Evolutionary conservation across 2,113 vertebrate species (phyloP).

Genomic region (Pithys albifrons): DNA sequence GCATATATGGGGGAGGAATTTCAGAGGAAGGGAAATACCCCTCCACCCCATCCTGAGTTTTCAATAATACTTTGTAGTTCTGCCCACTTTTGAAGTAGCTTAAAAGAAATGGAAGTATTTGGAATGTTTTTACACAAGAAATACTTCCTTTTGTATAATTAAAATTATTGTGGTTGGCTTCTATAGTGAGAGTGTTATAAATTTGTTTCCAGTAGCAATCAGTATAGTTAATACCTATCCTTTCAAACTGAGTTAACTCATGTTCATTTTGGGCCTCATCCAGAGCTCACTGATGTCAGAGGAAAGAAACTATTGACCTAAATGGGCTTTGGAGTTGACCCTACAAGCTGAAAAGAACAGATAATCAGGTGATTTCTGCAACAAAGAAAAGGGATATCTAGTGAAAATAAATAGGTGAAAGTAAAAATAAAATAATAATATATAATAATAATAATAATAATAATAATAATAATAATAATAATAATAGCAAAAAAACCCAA

Average conservation of each 20-base stretch:
- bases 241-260: conserved; percentile 1
- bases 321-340: not conserved
- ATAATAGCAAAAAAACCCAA: not conserved
- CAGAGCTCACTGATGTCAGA: conserved; percentile 43
- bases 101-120: conserved; percentile 67
- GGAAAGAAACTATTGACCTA: conserved; percentile 47
- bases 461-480: too few relatives aligned
- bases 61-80: conserved; percentile 60
- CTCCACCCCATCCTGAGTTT: conserved; percentile 63
- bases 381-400: not conserved
- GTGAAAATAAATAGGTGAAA: not conserved
- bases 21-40: conserved; percentile 70
- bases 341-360: conserved; percentile 33
- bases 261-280: conserved; percentile 43
- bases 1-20: conserved; percentile 63
- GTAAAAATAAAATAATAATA: not conserved
- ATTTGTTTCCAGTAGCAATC: conserved; percentile 59
- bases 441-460: too few relatives aligned
- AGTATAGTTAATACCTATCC: conserved; percentile 17
- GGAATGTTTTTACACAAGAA: conserved; percentile 64
- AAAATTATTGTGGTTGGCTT: conserved; percentile 67
- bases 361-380: not conserved
- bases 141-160: conserved; percentile 70
- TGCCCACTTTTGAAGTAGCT: conserved; percentile 70
- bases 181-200: conserved; percentile 25